phyloP scores from a whole-genome alignment of 1,140 invertebrate genomes.

The Drosophila truncata region DNA sequence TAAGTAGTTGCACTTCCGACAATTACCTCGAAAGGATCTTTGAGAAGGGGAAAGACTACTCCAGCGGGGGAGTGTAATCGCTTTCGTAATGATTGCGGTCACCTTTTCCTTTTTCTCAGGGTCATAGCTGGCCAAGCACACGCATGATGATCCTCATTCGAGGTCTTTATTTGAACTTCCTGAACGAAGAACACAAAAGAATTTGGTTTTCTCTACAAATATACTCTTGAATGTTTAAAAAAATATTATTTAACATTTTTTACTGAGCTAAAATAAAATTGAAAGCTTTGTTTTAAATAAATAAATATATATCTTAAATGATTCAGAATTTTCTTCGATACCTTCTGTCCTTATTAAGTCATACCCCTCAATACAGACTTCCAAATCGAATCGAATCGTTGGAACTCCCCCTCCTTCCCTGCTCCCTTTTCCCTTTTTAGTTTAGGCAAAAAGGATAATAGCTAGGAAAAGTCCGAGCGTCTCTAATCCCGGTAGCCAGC shows the following conservation, averaged over 20 bases:
- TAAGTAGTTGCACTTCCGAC: constrained; percentile 77
- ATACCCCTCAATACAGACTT: background rate
- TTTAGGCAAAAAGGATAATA: constrained; percentile 65
- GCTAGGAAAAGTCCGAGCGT: constrained; percentile 38
- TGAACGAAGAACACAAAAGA: background rate
- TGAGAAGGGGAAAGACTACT: background rate
- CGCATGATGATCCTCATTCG: background rate
- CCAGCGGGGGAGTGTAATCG: constrained; percentile 47
- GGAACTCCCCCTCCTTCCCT: background rate
- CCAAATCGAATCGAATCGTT: background rate
- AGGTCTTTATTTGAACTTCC: background rate
- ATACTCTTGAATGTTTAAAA: background rate
- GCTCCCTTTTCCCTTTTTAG: background rate
- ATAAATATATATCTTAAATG: no score
- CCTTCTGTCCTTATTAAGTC: background rate
- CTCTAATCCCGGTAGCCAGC: constrained; percentile 22
- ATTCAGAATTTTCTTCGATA: no score
- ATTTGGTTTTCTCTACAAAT: background rate
- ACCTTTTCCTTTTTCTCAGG: constrained; percentile 59
- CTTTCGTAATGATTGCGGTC: constrained; percentile 75
- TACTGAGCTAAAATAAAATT: background rate
- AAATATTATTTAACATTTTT: background rate
- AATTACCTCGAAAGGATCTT: constrained; percentile 52
- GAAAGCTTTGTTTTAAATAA: background rate
- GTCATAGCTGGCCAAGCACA: constrained; percentile 71